Base-by-base conservation (phyloP, 2,888 invertebrate genomes). In the Odontothrips loti region DNA sequence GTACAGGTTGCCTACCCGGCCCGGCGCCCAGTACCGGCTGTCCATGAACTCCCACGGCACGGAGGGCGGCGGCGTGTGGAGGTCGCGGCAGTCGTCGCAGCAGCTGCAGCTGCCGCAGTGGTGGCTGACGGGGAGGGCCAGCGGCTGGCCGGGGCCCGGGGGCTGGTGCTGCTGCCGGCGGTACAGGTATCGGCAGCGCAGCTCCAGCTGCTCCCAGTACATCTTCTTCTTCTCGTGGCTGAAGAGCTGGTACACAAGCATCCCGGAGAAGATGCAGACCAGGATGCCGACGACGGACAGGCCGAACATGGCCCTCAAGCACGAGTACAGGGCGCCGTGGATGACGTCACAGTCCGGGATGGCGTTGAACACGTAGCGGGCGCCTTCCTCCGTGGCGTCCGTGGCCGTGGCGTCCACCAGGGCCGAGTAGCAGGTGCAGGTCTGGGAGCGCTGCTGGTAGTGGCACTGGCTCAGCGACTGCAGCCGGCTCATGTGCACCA, bases 151-250 rank as follows among this genome's bases (percentile, higher is more conserved):
- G 82, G 81, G 82, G 58, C 81, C 43, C 79, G 82, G 83, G 43
- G 81, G 83, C 80, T 83, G 84, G 75, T 82, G 84, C 84, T 87
- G 23, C 84, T 90, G 90, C 85, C 91, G 90, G 78, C 91, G 90
- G 85, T 95, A 95, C 82, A 96, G 87, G 0, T 95, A 94, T 83
- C 96, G 90, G 86, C 96, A 95, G 82, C 95, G 90, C 81, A 96
- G 87, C 86, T 96, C 96, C 87, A 96, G 86, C 88, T 96, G 96
- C 85, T 96, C 96, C 96, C 96, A 96, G 87, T 96, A 96, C 93
- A 95, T 96, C 88, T 96, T 96, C 89, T 96, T 96, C 83, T 95
- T 93, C 88, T 96, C 96, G 86, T 96, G 96, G 84, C 96, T 94
- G 81, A 95, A 88, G 83, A 96, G 89, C 87, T 96, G 96, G 86